These are phyloP conservation scores for Hemicrepidius hirtus DNA, from an alignment of 2,888 invertebrate genomes.

Conservation along the genomic window DNA sequence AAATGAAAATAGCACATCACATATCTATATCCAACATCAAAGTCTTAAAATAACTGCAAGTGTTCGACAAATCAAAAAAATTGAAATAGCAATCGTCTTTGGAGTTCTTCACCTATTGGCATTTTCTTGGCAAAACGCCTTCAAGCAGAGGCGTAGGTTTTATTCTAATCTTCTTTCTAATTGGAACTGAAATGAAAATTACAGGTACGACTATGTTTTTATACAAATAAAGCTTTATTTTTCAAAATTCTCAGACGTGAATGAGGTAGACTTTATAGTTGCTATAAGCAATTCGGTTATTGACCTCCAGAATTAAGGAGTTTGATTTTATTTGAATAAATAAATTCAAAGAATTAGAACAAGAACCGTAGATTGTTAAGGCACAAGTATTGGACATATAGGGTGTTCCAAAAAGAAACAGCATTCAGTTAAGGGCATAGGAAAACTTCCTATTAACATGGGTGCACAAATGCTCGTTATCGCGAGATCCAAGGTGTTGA, in stretches of 20 bases:
- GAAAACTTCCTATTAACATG: too few species aligned
- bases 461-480: too few species aligned
- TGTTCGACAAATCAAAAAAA: slow-evolving; percentile 55
- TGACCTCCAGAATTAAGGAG: slow-evolving; percentile 1
- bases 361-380: too few species aligned
- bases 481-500: too few species aligned
- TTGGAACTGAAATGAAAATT: background rate
- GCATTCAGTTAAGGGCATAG: too few species aligned
- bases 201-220: slow-evolving; percentile 2
- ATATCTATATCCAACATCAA: background rate
- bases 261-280: background rate
- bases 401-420: too few species aligned
- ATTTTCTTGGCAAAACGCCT: slow-evolving; percentile 52
- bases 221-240: background rate
- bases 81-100: slow-evolving; percentile 54
- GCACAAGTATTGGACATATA: too few species aligned
- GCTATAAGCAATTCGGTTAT: slow-evolving; percentile 4
- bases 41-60: slow-evolving; percentile 32
- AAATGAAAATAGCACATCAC: slow-evolving; percentile 6
- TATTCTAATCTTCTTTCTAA: background rate
- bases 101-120: slow-evolving; percentile 57
- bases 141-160: slow-evolving; percentile 4
- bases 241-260: slow-evolving; percentile 29
- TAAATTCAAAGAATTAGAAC: too few species aligned
- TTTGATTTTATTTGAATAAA: too few species aligned